Evolutionary conservation across 2,888 invertebrate species (phyloP).

Genomic region (Salpingus planirostris): DNA sequence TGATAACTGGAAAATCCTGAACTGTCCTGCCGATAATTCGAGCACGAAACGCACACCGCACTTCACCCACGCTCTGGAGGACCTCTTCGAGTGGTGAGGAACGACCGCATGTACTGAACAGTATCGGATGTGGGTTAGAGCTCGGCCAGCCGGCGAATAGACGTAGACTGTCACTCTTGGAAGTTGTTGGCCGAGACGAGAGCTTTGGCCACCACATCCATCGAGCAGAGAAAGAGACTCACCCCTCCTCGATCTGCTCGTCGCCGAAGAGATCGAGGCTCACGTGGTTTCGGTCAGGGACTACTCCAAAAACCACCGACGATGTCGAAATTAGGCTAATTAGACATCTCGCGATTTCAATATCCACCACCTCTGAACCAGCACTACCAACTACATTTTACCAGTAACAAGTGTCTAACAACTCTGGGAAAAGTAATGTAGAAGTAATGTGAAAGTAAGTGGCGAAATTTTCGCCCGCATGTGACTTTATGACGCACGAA

Average conservation of each 20-base stretch:
- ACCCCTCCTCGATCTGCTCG: constrained; percentile 1
- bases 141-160: neutral
- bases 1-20: too few species aligned
- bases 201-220: constrained; percentile 2
- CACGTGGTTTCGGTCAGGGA: constrained; percentile 1
- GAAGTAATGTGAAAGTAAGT: too few species aligned
- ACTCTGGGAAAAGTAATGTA: too few species aligned
- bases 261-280: neutral
- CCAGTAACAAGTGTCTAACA: too few species aligned
- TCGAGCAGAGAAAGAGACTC: constrained; percentile 1
- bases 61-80: constrained; percentile 2
- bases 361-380: neutral
- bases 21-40: too few species aligned
- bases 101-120: neutral
- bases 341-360: constrained; percentile 4
- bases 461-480: too few species aligned
- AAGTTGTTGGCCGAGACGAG: neutral
- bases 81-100: neutral
- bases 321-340: constrained; percentile 3
- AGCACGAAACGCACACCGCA: too few species aligned
- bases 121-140: constrained; percentile 2
- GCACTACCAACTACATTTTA: neutral
- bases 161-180: neutral
- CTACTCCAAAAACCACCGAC: constrained; percentile 2
- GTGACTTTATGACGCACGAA: too few species aligned